phyloP scores from a whole-genome alignment of 92 coral and sea anemone species.

The Montipora capitata region DNA sequence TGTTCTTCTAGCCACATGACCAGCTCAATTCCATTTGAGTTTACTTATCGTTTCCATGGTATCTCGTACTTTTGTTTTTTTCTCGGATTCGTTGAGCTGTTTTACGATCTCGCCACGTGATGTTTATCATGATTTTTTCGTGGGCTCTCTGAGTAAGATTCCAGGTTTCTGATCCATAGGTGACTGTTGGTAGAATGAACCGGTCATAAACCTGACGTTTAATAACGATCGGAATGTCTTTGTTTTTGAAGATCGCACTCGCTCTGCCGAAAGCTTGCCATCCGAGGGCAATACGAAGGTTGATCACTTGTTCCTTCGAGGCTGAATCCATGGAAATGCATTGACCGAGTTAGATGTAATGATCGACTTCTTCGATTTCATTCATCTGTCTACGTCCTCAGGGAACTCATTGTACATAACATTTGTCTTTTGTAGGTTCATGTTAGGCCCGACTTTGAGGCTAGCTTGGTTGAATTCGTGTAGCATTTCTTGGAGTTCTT shows the following conservation, averaged over 20 bases:
- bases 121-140: too few relatives aligned
- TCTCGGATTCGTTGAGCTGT: too few relatives aligned
- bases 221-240: not conserved
- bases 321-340: not conserved
- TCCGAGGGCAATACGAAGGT: too few relatives aligned
- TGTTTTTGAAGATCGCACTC: constrained; percentile 9
- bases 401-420: not conserved
- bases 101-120: too few relatives aligned
- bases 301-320: not conserved
- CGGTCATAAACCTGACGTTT: not conserved
- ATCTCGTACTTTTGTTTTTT: too few relatives aligned
- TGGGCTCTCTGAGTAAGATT: too few relatives aligned
- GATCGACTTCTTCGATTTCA: not conserved
- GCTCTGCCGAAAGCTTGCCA: not conserved
- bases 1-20: too few relatives aligned
- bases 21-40: too few relatives aligned
- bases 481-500: not conserved
- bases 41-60: too few relatives aligned
- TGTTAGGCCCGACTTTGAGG: not conserved
- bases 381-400: not conserved
- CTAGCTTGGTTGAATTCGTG: constrained; percentile 1
- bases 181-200: not conserved
- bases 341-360: not conserved
- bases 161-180: too few relatives aligned
- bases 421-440: not conserved